Percentiles rank a stretch among this genome's conserved stretches.
Evolutionary conservation across 1,140 invertebrate species (phyloP).

Genomic region (Pseudomyrmex concolor): DNA sequence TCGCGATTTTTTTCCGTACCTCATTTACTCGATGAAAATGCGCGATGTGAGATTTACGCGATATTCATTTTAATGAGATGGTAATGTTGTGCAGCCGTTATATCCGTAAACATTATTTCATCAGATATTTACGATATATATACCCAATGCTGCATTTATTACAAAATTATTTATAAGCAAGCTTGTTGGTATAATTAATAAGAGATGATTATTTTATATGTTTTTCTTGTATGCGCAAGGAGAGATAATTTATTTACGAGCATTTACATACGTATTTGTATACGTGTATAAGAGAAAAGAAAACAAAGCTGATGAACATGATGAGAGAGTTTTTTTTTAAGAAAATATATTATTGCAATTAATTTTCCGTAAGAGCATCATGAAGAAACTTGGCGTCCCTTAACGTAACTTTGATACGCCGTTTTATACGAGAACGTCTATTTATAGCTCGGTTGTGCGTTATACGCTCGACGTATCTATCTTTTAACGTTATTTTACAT

Average conservation of each 20-base stretch:
- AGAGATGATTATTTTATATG: too few species aligned
- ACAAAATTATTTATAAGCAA: background rate
- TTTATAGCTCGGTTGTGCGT: slow-evolving; percentile 30
- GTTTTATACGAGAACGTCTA: slow-evolving; percentile 48
- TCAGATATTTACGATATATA: background rate
- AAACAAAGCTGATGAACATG: background rate
- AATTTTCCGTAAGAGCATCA: background rate
- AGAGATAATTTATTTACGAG: too few species aligned
- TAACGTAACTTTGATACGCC: slow-evolving; percentile 39
- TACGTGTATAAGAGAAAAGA: too few species aligned
- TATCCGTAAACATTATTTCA: background rate
- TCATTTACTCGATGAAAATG: background rate
- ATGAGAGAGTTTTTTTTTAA: background rate
- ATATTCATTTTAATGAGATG: background rate
- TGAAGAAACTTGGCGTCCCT: slow-evolving; percentile 20
- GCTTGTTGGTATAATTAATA: too few species aligned
- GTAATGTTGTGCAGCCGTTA: too few species aligned
- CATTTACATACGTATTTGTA: too few species aligned
- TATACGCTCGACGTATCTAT: slow-evolving; percentile 41
- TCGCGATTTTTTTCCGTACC: slow-evolving; percentile 65
- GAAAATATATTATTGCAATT: background rate
- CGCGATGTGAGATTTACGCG: background rate
- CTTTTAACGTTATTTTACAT: slow-evolving; percentile 56
- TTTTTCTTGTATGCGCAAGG: too few species aligned
- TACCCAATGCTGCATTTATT: background rate